phyloP scores from a whole-genome alignment of 2,797 vertebrate genomes.

The Acanthopagrus latus region DNA sequence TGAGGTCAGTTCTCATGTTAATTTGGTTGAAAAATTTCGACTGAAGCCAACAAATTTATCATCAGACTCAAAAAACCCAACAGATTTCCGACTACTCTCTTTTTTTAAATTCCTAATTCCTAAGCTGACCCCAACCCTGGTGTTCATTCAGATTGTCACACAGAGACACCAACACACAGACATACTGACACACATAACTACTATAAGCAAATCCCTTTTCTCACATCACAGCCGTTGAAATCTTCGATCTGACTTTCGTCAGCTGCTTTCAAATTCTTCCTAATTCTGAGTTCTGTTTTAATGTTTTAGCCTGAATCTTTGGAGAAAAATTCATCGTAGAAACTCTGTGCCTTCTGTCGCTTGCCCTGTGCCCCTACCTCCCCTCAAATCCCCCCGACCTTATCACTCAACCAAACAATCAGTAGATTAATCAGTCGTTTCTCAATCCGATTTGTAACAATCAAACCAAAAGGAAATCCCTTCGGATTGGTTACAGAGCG shows the following conservation, averaged over 20 bases:
- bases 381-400: conserved; percentile 34
- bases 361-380: conserved; percentile 56
- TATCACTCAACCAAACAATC: conserved; percentile 73
- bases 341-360: conserved; percentile 85
- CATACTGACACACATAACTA: conserved; percentile 58
- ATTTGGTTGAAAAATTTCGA: conserved; percentile 29
- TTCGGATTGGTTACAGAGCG: conserved; percentile 43
- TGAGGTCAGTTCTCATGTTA: conserved; percentile 52
- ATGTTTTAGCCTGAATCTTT: conserved; percentile 49
- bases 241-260: conserved; percentile 53
- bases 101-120: conserved; percentile 28
- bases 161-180: conserved; percentile 62
- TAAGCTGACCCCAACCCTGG: conserved; percentile 59
- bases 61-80: neutral
- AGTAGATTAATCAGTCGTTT: conserved; percentile 71
- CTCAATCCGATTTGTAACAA: conserved; percentile 80
- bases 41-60: conserved; percentile 41
- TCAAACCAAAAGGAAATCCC: conserved; percentile 71
- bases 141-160: conserved; percentile 59
- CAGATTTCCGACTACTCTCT: conserved; percentile 8
- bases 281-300: conserved; percentile 34
- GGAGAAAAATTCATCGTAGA: conserved; percentile 63
- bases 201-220: conserved; percentile 65
- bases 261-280: conserved; percentile 73
- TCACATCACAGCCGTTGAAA: conserved; percentile 53